A percentile compares a stretch with the other conserved stretches of the same genome.
These are phyloP conservation scores for Pelusios castaneus DNA, from an alignment of 2,113 vertebrate genomes.

Conservation along the genomic window DNA sequence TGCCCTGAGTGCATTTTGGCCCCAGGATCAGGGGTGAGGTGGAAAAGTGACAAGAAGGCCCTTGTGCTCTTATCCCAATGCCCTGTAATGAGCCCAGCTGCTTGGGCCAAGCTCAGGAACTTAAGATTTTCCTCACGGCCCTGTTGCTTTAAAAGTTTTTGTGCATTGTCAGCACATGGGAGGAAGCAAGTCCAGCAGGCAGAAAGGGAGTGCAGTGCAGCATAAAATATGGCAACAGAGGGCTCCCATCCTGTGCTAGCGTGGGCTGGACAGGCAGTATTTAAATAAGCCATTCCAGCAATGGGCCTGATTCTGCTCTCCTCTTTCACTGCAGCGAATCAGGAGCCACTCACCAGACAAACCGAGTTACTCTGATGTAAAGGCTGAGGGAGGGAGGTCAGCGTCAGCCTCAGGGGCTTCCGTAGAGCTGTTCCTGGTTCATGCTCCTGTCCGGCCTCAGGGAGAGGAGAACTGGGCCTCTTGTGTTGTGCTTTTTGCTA, in stretches of 20 bases:
- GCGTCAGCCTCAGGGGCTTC: background rate
- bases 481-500: background rate
- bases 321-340: background rate
- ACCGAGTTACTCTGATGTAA: background rate
- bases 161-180: background rate
- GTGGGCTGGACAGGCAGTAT: background rate
- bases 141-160: background rate
- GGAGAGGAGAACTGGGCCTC: background rate
- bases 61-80: too few species aligned
- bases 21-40: background rate
- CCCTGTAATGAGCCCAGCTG: background rate
- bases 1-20: background rate
- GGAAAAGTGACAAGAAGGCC: background rate
- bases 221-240: background rate
- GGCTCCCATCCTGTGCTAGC: background rate
- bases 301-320: background rate
- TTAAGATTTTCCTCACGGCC: background rate
- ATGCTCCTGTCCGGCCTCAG: background rate
- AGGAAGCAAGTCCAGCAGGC: background rate
- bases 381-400: background rate
- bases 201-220: background rate
- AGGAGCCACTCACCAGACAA: background rate
- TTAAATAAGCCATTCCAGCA: background rate
- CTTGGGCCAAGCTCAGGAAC: background rate
- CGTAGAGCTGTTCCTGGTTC: background rate